A percentile compares a stretch with the other conserved stretches of the same genome.
Conservation (phyloP, 2,888 invertebrate genomes). For the Xanthorhoe designata region DNA sequence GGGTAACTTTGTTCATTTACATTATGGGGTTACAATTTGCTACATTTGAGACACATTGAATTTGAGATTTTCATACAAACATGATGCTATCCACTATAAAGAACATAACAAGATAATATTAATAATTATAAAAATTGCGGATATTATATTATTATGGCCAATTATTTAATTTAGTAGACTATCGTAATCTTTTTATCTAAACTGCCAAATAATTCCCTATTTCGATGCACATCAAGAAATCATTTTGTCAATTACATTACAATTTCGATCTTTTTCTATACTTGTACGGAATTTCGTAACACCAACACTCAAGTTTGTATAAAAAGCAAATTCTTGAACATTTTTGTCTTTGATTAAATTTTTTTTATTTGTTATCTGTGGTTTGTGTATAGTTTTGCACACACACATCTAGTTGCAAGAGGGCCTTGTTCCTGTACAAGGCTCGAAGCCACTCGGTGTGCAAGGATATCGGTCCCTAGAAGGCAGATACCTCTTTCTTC, state of each 20-base stretch:
- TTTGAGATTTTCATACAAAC: not conserved
- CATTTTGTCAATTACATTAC: too few relatives aligned
- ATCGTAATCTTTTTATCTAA: too few relatives aligned
- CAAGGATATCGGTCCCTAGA: constrained; percentile 49
- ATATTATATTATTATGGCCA: too few relatives aligned
- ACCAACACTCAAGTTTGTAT: not conserved
- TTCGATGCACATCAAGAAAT: too few relatives aligned
- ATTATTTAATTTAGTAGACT: too few relatives aligned
- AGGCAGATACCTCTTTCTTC: constrained; percentile 69
- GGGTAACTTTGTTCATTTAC: constrained; percentile 15
- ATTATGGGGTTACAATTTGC: not conserved
- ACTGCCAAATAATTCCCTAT: too few relatives aligned
- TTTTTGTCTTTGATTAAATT: not conserved
- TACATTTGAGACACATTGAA: not conserved
- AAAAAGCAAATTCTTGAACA: not conserved
- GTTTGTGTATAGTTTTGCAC: not conserved
- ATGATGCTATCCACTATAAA: not conserved
- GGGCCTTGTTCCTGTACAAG: constrained; percentile 14
- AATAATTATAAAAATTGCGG: too few relatives aligned
- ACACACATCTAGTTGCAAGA: constrained; percentile 1
- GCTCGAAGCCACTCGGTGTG: constrained; percentile 29
- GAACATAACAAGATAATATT: too few relatives aligned
- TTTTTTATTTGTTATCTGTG: not conserved
- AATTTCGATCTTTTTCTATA: too few relatives aligned
- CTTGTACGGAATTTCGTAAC: too few relatives aligned